Base-by-base conservation (phyloP, 2,797 vertebrate species). In the Pempheris klunzingeri region DNA sequence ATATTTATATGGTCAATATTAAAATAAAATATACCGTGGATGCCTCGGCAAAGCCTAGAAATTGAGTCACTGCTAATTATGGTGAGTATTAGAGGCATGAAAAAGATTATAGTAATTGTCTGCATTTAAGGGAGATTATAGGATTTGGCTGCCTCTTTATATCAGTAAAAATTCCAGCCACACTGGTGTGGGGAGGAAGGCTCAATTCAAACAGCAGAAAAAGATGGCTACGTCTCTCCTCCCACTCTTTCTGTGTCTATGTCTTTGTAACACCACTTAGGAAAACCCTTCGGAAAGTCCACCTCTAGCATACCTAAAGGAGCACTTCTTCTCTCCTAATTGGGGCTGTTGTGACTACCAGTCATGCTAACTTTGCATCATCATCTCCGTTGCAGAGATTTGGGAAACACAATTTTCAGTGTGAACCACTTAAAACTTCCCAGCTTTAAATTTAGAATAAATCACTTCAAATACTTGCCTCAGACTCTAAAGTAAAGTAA, bases 1-100 rank as follows among this genome's bases (percentile, higher is more conserved):
- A 71, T 24, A 71, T 59, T 59, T 63, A 54, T 47, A 71, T 63
- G 8, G 5, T 11, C 9, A 30, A 32, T 53, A 30, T 24, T 49
- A 47, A 58, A 47, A 70, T 28, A 26, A 46, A 68, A 34, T 57
- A 18, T 7, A 22, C 30, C 4, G 6, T 20, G 9, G 49, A 53
- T n/a, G 12, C 1, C 26, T 10, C 28, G 14, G 7, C 4, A 22
- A 54, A 54, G 54, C 10, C 24, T 17, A 41, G 17, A 24, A 52
- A 66, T 53, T 7, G 34, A 53, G 3, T n/a, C 3, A 34, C 20
- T 34, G 4, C 32, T 7, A 36, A 59, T 9, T 24, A 24, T 15
- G 28, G 55, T 38, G 3, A 41, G 2, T 7, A 28, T 28, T 28
- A 32, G 28, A 28, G 32, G 28, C 30, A 17, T 18, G 13, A 50